A percentile compares a stretch with the other conserved stretches of the same genome.
These are phyloP conservation scores for Trachemys scripta DNA, from an alignment of 2,113 vertebrate genomes.

Conservation along the genomic window DNA sequence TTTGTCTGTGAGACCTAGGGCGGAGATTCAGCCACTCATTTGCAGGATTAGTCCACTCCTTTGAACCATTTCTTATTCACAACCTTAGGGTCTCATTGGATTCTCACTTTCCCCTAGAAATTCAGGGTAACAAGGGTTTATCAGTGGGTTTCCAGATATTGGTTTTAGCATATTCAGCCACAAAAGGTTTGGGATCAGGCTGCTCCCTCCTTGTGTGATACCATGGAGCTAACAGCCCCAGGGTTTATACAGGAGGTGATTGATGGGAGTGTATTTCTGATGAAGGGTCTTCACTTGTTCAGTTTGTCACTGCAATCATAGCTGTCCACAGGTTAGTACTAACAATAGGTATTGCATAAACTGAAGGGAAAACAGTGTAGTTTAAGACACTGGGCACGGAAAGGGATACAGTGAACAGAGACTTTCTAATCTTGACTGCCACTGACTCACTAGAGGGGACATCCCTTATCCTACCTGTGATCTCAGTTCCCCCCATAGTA, in stretches of 20 bases:
- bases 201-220: neutral
- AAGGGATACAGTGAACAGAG: neutral
- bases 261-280: neutral
- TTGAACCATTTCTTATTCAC: neutral
- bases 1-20: neutral
- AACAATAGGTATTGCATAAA: neutral
- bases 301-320: neutral
- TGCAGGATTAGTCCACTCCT: rapidly evolving
- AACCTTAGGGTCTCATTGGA: neutral
- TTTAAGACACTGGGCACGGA: neutral
- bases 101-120: neutral
- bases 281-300: neutral
- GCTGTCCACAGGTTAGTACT: neutral
- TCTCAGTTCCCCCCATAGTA: neutral
- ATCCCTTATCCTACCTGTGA: neutral
- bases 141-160: neutral
- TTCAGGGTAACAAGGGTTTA: neutral
- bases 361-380: neutral
- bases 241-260: neutral
- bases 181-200: neutral
- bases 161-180: neutral
- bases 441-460: neutral
- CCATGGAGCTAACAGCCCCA: neutral
- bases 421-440: neutral
- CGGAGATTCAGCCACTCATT: neutral